phyloP scores from a whole-genome alignment of 1,140 invertebrate genomes.

The Sinella curviseta region DNA sequence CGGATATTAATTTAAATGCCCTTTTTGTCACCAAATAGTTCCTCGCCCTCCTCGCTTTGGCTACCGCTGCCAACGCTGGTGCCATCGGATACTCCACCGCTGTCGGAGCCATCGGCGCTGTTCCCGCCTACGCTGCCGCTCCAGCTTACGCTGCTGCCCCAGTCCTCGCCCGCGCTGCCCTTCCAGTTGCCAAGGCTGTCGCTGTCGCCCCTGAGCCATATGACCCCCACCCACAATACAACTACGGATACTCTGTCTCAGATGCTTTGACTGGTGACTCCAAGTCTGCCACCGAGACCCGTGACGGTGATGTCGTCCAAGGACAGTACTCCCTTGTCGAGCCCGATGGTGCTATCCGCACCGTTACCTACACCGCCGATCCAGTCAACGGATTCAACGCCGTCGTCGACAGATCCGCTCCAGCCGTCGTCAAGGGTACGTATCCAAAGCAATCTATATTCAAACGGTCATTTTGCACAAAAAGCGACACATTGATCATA shows the following conservation, averaged over 20 bases:
- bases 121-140: background rate
- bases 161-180: slow-evolving; percentile 11
- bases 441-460: background rate
- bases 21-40: background rate
- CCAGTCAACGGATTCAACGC: slow-evolving; percentile 59
- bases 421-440: no score
- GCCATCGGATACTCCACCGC: slow-evolving; percentile 26
- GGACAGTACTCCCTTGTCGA: slow-evolving; percentile 58
- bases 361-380: slow-evolving; percentile 65
- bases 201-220: slow-evolving; percentile 8
- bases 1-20: background rate
- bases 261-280: slow-evolving; percentile 50
- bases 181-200: slow-evolving; percentile 19
- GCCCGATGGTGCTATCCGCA: slow-evolving; percentile 73
- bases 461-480: background rate
- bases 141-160: background rate
- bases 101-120: slow-evolving; percentile 4
- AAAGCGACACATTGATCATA: background rate
- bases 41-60: slow-evolving; percentile 8
- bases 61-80: slow-evolving; percentile 27
- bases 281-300: slow-evolving; percentile 23
- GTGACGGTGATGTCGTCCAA: slow-evolving; percentile 26
- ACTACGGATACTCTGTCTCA: slow-evolving; percentile 34
- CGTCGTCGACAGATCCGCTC: slow-evolving; percentile 23
- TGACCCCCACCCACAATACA: slow-evolving; percentile 31